These are phyloP conservation scores for Haliaeetus vocifer DNA, from an alignment of 2,797 vertebrate genomes.

Conservation along the genomic window DNA sequence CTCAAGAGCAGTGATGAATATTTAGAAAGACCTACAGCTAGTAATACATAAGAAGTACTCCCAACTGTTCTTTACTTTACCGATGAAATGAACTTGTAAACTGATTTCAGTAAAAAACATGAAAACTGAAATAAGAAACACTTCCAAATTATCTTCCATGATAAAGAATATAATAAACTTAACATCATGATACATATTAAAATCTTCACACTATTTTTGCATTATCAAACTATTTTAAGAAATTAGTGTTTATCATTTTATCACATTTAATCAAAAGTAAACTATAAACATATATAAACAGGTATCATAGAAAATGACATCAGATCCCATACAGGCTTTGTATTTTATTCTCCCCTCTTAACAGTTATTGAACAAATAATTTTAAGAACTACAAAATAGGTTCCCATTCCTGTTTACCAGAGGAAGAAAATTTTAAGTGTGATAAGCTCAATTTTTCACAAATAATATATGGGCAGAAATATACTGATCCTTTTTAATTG, in stretches of 20 bases:
- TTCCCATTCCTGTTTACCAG: neutral
- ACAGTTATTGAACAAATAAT: neutral
- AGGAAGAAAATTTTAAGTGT: neutral
- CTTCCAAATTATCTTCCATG: neutral
- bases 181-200: neutral
- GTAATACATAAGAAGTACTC: neutral
- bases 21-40: neutral
- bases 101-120: neutral
- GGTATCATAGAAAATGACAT: neutral
- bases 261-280: neutral
- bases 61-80: neutral
- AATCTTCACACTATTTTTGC: neutral
- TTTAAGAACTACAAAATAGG: neutral
- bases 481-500: neutral
- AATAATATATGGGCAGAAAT: neutral
- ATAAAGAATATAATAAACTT: neutral
- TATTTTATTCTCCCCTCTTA: neutral
- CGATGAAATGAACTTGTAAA: neutral
- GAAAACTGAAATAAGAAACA: neutral
- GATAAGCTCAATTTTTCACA: neutral
- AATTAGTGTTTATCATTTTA: neutral
- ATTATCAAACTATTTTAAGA: neutral
- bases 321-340: neutral
- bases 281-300: neutral
- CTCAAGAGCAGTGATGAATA: neutral